phyloP scores from a whole-genome alignment of 92 coral and sea anemone genomes.

The Palythoa grandis region DNA sequence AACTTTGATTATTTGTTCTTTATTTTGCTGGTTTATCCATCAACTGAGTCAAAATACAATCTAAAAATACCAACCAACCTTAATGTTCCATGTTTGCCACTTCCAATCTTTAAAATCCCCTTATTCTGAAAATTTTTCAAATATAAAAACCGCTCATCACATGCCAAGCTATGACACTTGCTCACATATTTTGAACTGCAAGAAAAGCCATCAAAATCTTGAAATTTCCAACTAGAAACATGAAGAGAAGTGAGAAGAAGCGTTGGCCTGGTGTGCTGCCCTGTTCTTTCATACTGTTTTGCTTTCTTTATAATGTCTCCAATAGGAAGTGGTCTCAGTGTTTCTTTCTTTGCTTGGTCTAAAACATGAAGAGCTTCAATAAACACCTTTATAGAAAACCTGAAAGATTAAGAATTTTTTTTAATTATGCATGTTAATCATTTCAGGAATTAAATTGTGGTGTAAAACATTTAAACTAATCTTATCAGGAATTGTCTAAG shows the following conservation, averaged over 20 bases:
- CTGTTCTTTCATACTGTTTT: conserved; percentile 68
- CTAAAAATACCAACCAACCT: conserved; percentile 56
- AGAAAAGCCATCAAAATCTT: conserved; percentile 35
- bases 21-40: too few species aligned
- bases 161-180: conserved; percentile 69
- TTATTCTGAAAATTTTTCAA: conserved; percentile 60
- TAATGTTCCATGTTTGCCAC: conserved; percentile 82
- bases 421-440: background rate
- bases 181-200: conserved; percentile 38
- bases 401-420: conserved; percentile 33
- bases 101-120: conserved; percentile 86
- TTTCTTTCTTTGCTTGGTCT: conserved; percentile 55
- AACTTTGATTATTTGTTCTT: too few species aligned
- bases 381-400: conserved; percentile 83
- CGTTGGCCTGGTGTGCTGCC: conserved; percentile 62
- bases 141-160: conserved; percentile 88
- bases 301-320: conserved; percentile 63
- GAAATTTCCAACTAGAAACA: conserved; percentile 71
- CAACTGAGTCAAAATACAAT: too few species aligned
- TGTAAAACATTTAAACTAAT: too few species aligned
- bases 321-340: conserved; percentile 60
- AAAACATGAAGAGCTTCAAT: conserved; percentile 74
- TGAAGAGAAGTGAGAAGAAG: conserved; percentile 77
- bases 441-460: background rate
- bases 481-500: too few species aligned